Percentiles rank a stretch among this genome's conserved stretches.
Conservation (phyloP, 2,888 invertebrate species). For the Stratiomys singularior region DNA sequence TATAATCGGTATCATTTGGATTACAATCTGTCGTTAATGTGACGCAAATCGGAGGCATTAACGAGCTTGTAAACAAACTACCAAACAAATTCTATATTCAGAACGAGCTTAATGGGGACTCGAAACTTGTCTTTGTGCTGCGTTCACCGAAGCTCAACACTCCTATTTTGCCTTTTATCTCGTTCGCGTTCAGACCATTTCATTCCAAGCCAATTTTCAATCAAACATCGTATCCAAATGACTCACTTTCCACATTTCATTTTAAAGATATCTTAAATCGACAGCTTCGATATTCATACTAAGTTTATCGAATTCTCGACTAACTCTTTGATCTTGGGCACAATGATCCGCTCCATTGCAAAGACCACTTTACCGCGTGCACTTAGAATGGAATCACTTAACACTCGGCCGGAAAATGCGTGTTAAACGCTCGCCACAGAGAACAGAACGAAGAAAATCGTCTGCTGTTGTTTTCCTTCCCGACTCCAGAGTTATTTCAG, state of each 20-base stretch:
- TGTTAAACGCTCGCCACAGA: not conserved
- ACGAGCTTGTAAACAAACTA: too few species aligned
- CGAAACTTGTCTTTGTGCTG: too few species aligned
- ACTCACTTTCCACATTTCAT: not conserved
- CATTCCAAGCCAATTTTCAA: not conserved
- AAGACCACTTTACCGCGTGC: constrained; percentile 9
- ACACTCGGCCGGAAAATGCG: not conserved
- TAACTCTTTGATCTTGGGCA: constrained; percentile 4
- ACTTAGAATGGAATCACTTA: constrained; percentile 13
- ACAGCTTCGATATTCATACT: not conserved
- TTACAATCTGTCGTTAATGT: too few species aligned
- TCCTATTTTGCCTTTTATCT: too few species aligned
- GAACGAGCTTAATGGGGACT: too few species aligned
- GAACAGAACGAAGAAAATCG: too few species aligned
- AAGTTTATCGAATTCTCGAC: not conserved
- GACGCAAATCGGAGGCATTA: too few species aligned
- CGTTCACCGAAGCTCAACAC: too few species aligned
- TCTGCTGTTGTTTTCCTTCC: not conserved
- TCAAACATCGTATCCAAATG: too few species aligned
- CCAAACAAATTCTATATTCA: too few species aligned
- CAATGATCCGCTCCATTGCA: not conserved
- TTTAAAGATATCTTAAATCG: constrained; percentile 1
- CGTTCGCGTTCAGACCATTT: not conserved
- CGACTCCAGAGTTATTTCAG: not conserved
- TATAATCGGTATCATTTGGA: too few species aligned